Percentiles rank a stretch among this genome's conserved stretches.
Evolutionary conservation across 2,797 vertebrate genomes (phyloP).

Genomic region (Podarcis lilfordi): DNA sequence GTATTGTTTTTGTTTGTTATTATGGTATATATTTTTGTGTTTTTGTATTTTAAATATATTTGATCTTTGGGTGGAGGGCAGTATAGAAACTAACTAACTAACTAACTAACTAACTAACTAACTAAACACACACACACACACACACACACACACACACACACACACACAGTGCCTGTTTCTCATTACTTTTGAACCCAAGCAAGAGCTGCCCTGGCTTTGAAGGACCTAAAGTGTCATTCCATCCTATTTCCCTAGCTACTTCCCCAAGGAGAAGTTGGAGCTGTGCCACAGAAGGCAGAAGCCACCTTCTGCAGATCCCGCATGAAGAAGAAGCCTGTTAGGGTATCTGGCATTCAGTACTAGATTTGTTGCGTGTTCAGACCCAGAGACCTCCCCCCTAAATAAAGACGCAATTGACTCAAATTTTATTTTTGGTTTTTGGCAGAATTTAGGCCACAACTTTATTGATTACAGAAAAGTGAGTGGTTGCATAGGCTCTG

Average conservation of each 20-base stretch:
- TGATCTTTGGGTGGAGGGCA: too few species aligned
- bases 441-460: too few species aligned
- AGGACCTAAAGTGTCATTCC: not conserved
- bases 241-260: not conserved
- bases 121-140: too few species aligned
- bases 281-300: not conserved
- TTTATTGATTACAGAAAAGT: too few species aligned
- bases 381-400: too few species aligned
- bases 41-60: too few species aligned
- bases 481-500: too few species aligned
- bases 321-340: not conserved
- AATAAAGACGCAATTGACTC: too few species aligned
- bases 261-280: not conserved
- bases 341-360: not conserved
- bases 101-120: too few species aligned
- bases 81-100: not conserved
- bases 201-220: not conserved
- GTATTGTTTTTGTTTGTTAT: not conserved
- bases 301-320: not conserved
- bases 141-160: not conserved
- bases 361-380: not conserved
- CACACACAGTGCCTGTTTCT: not conserved
- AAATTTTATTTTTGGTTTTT: too few species aligned
- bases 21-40: too few species aligned
- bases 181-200: not conserved